phyloP scores from a whole-genome alignment of 2,888 invertebrate species.

The Ommatoiulus sabulosus region DNA sequence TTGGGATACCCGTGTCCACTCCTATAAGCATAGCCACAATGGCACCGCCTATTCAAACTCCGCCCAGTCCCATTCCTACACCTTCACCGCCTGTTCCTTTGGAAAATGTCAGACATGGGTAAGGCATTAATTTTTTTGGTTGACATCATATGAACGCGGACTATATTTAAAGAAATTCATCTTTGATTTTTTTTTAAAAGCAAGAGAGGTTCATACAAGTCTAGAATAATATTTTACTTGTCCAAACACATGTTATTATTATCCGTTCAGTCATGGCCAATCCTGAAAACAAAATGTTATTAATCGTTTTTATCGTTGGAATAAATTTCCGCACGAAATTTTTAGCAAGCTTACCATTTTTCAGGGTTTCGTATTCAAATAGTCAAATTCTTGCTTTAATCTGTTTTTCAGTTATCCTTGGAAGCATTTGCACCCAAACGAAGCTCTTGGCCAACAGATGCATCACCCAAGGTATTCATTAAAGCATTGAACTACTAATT shows the following conservation, averaged over 20 bases:
- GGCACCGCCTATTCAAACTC: slow-evolving; percentile 80
- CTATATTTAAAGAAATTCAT: slow-evolving; percentile 26
- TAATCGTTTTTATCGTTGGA: no score
- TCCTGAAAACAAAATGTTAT: no score
- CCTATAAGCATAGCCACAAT: slow-evolving; percentile 65
- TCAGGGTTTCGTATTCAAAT: no score
- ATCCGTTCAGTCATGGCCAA: no score
- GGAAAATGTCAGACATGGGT: slow-evolving; percentile 64
- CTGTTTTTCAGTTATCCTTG: slow-evolving; percentile 57
- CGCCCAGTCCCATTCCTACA: slow-evolving; percentile 77
- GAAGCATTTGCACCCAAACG: slow-evolving; percentile 57
- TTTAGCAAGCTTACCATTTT: background rate
- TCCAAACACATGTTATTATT: no score
- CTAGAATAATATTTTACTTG: no score
- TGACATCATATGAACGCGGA: background rate
- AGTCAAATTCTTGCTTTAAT: no score
- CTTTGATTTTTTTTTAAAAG: no score
- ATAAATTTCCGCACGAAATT: no score
- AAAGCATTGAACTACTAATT: no score
- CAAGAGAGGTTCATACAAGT: no score
- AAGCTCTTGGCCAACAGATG: slow-evolving; percentile 51
- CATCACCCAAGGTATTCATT: slow-evolving; percentile 41
- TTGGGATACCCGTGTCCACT: slow-evolving; percentile 60
- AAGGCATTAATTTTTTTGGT: slow-evolving; percentile 52
- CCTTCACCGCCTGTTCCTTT: slow-evolving; percentile 69